These are phyloP conservation scores for Molossus alvarezi DNA, from an alignment of 2,797 vertebrate genomes.

Conservation along the genomic window DNA sequence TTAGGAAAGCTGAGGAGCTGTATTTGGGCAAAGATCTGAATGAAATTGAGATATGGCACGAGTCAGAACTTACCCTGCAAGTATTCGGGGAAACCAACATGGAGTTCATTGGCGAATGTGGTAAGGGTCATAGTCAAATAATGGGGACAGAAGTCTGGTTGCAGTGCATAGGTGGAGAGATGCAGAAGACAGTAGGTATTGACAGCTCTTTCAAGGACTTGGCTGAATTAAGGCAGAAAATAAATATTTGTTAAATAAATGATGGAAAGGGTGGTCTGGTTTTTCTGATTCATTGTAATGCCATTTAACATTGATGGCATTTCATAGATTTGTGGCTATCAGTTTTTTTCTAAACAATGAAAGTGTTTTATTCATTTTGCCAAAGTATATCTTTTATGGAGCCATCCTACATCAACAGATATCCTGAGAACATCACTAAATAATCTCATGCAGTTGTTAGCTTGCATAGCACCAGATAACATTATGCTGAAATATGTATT, in stretches of 20 bases:
- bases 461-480: background rate
- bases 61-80: background rate
- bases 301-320: background rate
- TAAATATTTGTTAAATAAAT: slow-evolving; percentile 67
- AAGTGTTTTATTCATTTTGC: background rate
- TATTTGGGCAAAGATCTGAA: background rate
- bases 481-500: background rate
- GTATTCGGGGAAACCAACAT: background rate
- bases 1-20: background rate
- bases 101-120: background rate
- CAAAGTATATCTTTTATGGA: background rate
- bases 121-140: background rate
- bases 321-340: background rate
- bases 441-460: background rate
- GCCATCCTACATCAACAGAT: background rate
- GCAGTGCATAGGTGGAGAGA: background rate
- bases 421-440: background rate
- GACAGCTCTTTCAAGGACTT: slow-evolving; percentile 20
- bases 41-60: background rate
- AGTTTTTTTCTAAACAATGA: slow-evolving; percentile 28
- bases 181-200: background rate
- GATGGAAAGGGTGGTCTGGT: background rate
- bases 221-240: background rate
- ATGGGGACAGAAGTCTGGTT: background rate
- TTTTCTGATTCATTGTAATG: slow-evolving; percentile 42